Percentiles rank a stretch among this genome's conserved stretches.
Evolutionary conservation across 2,797 vertebrate species (phyloP).

Genomic region (Notoglanidium macrostoma): DNA sequence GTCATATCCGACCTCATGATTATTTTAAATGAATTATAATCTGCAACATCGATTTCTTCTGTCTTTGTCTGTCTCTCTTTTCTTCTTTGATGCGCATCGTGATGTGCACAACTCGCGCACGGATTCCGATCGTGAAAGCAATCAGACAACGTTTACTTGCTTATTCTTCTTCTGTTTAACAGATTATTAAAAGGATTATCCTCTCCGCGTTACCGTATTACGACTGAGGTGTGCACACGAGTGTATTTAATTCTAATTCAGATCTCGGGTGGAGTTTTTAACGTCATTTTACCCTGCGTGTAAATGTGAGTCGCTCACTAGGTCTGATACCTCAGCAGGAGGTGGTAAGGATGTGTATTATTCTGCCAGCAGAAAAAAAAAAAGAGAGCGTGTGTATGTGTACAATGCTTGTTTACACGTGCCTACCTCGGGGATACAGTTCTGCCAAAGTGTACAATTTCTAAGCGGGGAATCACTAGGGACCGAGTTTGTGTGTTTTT

Average conservation of each 20-base stretch:
- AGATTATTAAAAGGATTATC: background rate
- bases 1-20: background rate
- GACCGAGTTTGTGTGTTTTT: constrained; percentile 29
- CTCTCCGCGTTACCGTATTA: background rate
- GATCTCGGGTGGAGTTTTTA: background rate
- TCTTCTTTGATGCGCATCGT: background rate
- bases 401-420: constrained; percentile 28
- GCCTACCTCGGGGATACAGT: constrained; percentile 34
- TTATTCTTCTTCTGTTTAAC: background rate
- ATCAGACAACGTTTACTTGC: background rate
- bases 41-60: background rate
- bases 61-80: background rate
- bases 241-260: background rate
- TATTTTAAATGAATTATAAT: background rate
- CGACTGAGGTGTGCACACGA: background rate
- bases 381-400: constrained; percentile 23
- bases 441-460: constrained; percentile 35
- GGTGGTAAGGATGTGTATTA: constrained; percentile 20
- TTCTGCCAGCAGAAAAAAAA: constrained; percentile 43
- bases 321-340: background rate
- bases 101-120: background rate
- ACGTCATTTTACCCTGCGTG: background rate
- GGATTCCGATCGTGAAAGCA: background rate
- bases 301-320: too few species aligned
- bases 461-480: constrained; percentile 37